Evolutionary conservation across 1,140 invertebrate genomes (phyloP).

Genomic region (Tigriopus japonicus): DNA sequence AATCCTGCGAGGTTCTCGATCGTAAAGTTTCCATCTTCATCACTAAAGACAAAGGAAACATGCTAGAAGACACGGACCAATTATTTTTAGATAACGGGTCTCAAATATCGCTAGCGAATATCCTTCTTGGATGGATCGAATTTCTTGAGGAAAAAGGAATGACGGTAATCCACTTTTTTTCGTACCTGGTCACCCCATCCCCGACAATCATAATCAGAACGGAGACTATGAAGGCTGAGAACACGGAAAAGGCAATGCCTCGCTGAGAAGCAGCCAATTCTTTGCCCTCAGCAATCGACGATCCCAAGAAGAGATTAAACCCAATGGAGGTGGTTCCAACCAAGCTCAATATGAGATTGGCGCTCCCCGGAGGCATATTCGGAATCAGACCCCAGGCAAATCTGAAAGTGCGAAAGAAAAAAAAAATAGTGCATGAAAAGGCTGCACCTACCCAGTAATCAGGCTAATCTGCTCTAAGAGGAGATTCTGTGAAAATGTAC

Average conservation of each 20-base stretch:
- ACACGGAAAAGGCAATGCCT: slow-evolving; percentile 8
- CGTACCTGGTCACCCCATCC: background rate
- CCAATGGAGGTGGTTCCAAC: slow-evolving; percentile 14
- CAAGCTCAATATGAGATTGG: slow-evolving; percentile 7
- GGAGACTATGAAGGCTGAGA: slow-evolving; percentile 8
- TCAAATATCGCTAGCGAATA: too few relatives aligned
- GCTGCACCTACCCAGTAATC: background rate
- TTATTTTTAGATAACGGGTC: too few relatives aligned
- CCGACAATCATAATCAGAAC: slow-evolving; percentile 13
- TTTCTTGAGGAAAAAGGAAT: too few relatives aligned
- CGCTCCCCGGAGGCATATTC: background rate
- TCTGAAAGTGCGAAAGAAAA: background rate
- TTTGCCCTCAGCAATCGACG: slow-evolving; percentile 5
- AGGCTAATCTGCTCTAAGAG: background rate
- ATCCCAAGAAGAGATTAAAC: slow-evolving; percentile 11
- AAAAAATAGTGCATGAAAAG: background rate
- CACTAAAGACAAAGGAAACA: background rate
- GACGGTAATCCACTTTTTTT: background rate
- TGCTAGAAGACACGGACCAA: too few relatives aligned
- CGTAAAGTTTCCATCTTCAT: background rate
- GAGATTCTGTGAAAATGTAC: background rate
- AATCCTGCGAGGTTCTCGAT: background rate
- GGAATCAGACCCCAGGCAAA: background rate
- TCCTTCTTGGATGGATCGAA: too few relatives aligned
- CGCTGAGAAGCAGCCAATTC: background rate